Percentiles rank a stretch among this genome's conserved stretches.
Conservation (phyloP, 92 coral and sea anemone genomes). For the Isaurus tuberculatus region DNA sequence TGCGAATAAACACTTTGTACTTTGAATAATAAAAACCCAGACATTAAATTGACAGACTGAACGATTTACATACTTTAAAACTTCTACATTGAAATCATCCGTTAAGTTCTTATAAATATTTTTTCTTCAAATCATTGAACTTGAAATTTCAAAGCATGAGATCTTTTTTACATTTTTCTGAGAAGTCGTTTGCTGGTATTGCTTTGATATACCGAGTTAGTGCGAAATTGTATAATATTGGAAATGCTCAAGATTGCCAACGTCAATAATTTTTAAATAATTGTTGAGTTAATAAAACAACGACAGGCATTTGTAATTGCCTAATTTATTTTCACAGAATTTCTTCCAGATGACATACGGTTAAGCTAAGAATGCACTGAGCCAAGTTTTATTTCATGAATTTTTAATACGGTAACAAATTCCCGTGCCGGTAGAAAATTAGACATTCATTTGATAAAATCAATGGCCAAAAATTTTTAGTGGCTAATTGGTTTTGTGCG, state of each 20-base stretch:
- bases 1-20: background rate
- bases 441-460: conserved; percentile 37
- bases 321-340: background rate
- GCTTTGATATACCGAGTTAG: background rate
- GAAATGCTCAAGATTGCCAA: background rate
- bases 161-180: background rate
- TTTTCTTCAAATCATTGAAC: background rate
- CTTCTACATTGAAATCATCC: background rate
- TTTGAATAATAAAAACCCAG: conserved; percentile 29
- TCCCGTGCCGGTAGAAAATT: conserved; percentile 11
- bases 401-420: conserved; percentile 25
- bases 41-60: conserved; percentile 16
- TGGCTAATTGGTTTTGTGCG: conserved; percentile 23
- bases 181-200: conserved; percentile 8
- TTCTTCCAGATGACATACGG: background rate
- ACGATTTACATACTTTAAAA: conserved; percentile 21
- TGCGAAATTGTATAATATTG: conserved; percentile 22
- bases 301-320: background rate
- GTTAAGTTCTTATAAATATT: background rate
- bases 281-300: background rate
- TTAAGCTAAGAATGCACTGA: background rate
- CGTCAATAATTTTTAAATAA: background rate
- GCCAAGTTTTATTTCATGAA: conserved; percentile 2
- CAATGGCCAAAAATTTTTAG: conserved; percentile 11
- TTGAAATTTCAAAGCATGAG: background rate